phyloP scores from a whole-genome alignment of 2,797 vertebrate genomes.

The Podargus strigoides region DNA sequence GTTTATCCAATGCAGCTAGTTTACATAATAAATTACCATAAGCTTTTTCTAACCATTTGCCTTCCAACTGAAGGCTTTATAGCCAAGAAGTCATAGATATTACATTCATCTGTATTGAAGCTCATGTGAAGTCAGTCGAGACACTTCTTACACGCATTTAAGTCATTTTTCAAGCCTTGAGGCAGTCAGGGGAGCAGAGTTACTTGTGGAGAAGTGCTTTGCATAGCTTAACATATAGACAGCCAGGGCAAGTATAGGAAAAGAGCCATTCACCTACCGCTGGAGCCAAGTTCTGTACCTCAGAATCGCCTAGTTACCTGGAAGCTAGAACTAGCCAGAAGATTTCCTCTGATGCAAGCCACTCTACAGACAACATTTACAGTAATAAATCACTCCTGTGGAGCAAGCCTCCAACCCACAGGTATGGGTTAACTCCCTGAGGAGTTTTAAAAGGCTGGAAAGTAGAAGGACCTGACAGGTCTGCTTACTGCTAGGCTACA shows the following conservation, averaged over 20 bases:
- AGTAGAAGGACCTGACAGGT: neutral
- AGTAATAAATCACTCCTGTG: neutral
- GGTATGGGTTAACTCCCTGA: neutral
- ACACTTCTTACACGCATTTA: neutral
- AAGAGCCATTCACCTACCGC: neutral
- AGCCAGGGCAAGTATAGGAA: neutral
- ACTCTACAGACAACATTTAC: neutral
- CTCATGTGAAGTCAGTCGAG: neutral
- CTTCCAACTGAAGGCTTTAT: neutral
- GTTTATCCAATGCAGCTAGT: neutral
- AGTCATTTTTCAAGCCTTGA: neutral
- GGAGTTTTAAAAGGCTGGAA: neutral
- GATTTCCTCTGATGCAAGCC: slow-evolving; percentile 4
- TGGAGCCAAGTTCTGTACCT: neutral
- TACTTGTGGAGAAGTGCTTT: neutral
- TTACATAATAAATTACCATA: neutral
- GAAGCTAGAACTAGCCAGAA: neutral
- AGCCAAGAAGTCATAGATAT: neutral
- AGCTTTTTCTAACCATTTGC: neutral
- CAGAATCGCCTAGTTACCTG: neutral
- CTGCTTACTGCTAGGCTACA: neutral
- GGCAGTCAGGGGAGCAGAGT: neutral
- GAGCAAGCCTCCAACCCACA: slow-evolving; percentile 7
- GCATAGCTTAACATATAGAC: neutral
- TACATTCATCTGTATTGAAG: neutral